These are phyloP conservation scores for Fragum whitleyi DNA, from an alignment of 2,888 invertebrate genomes.

Conservation along the genomic window DNA sequence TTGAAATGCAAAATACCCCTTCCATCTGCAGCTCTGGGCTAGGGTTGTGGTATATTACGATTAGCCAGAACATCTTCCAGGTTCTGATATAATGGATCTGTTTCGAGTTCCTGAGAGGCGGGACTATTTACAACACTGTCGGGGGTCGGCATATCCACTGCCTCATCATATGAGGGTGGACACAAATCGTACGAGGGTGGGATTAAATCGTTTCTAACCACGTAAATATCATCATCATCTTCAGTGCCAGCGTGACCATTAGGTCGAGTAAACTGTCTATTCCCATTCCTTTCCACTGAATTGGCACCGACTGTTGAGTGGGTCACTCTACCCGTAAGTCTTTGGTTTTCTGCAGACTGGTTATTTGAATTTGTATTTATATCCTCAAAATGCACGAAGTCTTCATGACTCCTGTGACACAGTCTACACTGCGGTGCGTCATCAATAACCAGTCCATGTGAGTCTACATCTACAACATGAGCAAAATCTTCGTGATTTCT, in stretches of 20 bases:
- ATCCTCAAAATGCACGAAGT: constrained; percentile 38
- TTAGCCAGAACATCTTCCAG: constrained; percentile 32
- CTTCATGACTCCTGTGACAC: constrained; percentile 40
- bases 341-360: neutral
- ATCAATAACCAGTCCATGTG: constrained; percentile 20
- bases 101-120: constrained; percentile 21
- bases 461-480: constrained; percentile 53
- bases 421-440: neutral
- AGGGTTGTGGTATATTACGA: neutral
- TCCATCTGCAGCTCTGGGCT: too few relatives aligned
- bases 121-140: constrained; percentile 16
- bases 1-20: too few relatives aligned
- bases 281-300: neutral
- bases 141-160: constrained; percentile 70
- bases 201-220: constrained; percentile 63
- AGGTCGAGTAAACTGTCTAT: neutral
- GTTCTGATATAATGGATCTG: constrained; percentile 58
- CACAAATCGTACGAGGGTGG: constrained; percentile 66
- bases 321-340: constrained; percentile 5
- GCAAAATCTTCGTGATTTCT: constrained; percentile 62
- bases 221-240: constrained; percentile 56
- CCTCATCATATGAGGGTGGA: constrained; percentile 73
- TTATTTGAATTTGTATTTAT: constrained; percentile 10
- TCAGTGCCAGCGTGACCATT: constrained; percentile 4
- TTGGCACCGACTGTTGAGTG: neutral